phyloP scores from a whole-genome alignment of 2,888 invertebrate genomes.

The Nephrotoma appendiculata region DNA sequence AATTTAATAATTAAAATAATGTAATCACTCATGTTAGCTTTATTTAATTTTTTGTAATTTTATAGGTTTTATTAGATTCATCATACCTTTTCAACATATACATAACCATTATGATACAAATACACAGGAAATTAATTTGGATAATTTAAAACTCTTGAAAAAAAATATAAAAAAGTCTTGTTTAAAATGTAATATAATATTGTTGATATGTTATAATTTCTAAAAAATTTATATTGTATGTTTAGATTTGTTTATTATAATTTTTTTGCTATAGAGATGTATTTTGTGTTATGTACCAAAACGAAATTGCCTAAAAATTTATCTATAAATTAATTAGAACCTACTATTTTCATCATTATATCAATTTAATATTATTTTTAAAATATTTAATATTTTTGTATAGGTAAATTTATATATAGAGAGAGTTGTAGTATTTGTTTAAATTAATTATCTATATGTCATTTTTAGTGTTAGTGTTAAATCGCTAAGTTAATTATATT shows the following conservation, averaged over 20 bases:
- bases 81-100: background rate
- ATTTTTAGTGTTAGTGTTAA: too few relatives aligned
- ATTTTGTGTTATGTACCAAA: background rate
- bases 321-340: background rate
- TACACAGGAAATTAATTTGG: background rate
- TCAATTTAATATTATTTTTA: too few relatives aligned
- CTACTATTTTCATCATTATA: background rate
- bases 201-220: background rate
- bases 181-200: background rate
- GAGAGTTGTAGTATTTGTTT: too few relatives aligned
- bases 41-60: background rate
- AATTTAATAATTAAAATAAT: background rate
- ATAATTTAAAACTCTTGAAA: background rate
- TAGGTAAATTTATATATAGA: too few relatives aligned
- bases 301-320: background rate
- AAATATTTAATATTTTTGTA: too few relatives aligned
- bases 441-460: too few relatives aligned
- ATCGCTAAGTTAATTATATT: too few relatives aligned
- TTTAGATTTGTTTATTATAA: background rate
- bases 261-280: background rate
- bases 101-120: background rate
- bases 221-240: background rate
- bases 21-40: background rate
- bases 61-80: background rate
- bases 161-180: background rate